These are phyloP conservation scores for Apistogramma diplotaenia DNA, from an alignment of 2,113 vertebrate species.

Conservation along the genomic window DNA sequence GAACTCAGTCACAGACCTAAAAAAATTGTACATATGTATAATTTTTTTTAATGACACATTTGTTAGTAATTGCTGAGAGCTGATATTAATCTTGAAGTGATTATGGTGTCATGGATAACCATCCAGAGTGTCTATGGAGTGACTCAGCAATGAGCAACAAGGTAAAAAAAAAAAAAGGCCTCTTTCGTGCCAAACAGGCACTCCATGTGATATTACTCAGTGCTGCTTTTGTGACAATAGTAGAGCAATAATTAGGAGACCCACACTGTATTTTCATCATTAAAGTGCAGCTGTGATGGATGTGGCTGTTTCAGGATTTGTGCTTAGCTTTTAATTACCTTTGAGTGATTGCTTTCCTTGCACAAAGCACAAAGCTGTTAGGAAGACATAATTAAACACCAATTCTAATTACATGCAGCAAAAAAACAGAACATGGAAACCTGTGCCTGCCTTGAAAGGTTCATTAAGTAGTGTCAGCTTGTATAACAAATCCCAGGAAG, in stretches of 20 bases:
- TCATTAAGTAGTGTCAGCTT: neutral
- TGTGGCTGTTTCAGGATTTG: constrained; percentile 37
- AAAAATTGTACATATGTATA: neutral
- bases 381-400: constrained; percentile 46
- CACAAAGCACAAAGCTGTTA: constrained; percentile 29
- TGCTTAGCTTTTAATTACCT: constrained; percentile 59
- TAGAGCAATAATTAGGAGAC: constrained; percentile 48
- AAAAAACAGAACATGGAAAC: constrained; percentile 8
- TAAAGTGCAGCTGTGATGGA: constrained; percentile 47
- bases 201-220: constrained; percentile 18
- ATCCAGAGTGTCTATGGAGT: constrained; percentile 4
- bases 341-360: constrained; percentile 45
- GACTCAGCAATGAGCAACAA: constrained; percentile 28
- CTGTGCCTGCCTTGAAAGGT: constrained; percentile 11
- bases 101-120: constrained; percentile 6
- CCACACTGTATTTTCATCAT: constrained; percentile 41
- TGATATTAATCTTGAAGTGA: neutral
- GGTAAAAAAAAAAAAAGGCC: constrained; percentile 11
- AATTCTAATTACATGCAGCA: constrained; percentile 38
- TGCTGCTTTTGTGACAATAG: constrained; percentile 42
- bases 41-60: neutral
- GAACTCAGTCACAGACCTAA: neutral
- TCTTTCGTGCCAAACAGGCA: constrained; percentile 23
- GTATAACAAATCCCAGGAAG: constrained; percentile 48
- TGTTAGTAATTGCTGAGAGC: neutral